Base-by-base conservation (phyloP, 2,797 vertebrate species). In the Etheostoma perlongum region DNA sequence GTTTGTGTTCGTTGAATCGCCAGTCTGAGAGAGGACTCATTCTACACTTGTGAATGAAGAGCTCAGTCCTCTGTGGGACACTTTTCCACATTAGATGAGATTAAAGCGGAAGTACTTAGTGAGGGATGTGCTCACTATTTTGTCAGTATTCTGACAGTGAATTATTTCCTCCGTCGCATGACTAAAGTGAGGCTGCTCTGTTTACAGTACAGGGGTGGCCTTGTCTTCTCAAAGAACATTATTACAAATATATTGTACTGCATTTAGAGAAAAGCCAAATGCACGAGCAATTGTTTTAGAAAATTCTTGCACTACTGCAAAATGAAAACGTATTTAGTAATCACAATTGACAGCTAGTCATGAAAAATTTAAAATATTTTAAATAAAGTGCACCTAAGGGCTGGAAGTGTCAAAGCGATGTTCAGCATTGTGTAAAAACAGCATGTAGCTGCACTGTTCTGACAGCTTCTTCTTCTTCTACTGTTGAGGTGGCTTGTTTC, bases 321-420 rank as follows among this genome's bases (percentile, higher is more conserved):
- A 78, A 83, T 76, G 53, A 79, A 83, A 60, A 78, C 23, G 27
- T 61, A 72, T 61, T 81, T 79, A 85, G 77, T 84, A 65, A 91
- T 85, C 61, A 14, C 59, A 59, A 67, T 2, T 83, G 90, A 89
- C 88, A 87, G 86, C 84, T 82, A 88, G 68, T 89, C 77, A 79
- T 71, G 63, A 73, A 72, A 18, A 72, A 25, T 60, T 74, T 88
- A 3, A 89, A 91, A 89, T 91, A 93, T 92, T 88, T 40, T 40
- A 12, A 40, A 40, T 89, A 70, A 74, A 89, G 86, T 82, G 85
- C 85, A 88, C 64, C 83, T 62, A 65, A 75, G 76, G 84, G 78
- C 40, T 82, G 59, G 66, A 74, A 67, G 82, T 82, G 84, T 81
- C 82, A 81, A 72, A 87, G 46, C 7, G n/a, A 85, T 71, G 82